Conservation (phyloP, 2,888 invertebrate species). For the Quadroppia sp. region DNA sequence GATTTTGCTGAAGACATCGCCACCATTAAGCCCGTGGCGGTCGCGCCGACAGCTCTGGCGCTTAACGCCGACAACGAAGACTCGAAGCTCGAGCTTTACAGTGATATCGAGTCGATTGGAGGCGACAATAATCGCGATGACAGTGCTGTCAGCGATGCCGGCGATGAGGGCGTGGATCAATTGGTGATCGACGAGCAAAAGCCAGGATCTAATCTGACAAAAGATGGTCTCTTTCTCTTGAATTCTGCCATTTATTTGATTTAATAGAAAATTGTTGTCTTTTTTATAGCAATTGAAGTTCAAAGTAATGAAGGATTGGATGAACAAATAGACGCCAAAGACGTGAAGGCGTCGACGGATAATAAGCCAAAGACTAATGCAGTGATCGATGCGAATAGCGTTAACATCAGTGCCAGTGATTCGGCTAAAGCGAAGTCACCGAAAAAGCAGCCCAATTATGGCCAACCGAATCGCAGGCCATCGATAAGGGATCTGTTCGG, state of each 20-base stretch:
- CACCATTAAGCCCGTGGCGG: slow-evolving; percentile 35
- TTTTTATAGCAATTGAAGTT: neutral
- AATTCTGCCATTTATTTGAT: neutral
- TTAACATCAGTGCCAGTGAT: neutral
- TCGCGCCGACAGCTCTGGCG: neutral
- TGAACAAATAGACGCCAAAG: too few species aligned
- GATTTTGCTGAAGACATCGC: slow-evolving; percentile 7
- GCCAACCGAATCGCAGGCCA: slow-evolving; percentile 26
- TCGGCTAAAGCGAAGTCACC: slow-evolving; percentile 44
- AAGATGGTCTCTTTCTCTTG: neutral
- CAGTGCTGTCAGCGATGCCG: slow-evolving; percentile 44
- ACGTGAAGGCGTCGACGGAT: neutral
- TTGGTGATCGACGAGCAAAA: neutral
- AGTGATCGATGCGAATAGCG: neutral
- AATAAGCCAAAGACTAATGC: neutral
- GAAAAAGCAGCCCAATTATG: slow-evolving; percentile 2
- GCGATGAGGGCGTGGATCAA: slow-evolving; percentile 28
- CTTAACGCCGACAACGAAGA: slow-evolving; percentile 20
- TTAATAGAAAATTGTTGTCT: neutral
- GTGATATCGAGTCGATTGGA: slow-evolving; percentile 58
- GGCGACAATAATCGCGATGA: slow-evolving; percentile 40
- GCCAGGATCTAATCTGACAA: neutral
- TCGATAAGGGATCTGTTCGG: slow-evolving; percentile 40
- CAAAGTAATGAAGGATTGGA: neutral
- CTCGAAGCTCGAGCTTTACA: slow-evolving; percentile 61